These are phyloP conservation scores for Actinia tenebrosa DNA, from an alignment of 64 coral and sea anemone genomes.

Conservation along the genomic window DNA sequence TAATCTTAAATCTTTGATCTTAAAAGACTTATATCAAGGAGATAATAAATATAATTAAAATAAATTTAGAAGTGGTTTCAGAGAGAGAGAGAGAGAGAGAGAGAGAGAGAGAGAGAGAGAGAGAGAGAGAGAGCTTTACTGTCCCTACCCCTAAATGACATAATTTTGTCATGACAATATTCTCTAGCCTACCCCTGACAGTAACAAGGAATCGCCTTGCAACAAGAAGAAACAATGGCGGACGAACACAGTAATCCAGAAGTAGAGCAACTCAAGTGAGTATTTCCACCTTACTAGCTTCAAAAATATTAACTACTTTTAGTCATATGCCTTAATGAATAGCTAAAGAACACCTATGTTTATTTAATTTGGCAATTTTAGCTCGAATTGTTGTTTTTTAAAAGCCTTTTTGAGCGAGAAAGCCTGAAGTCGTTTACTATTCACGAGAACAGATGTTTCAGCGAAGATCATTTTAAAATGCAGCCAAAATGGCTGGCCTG, in stretches of 20 bases:
- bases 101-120: neutral
- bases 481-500: neutral
- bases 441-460: conserved; percentile 5
- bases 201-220: neutral
- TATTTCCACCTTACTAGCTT: neutral
- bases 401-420: neutral
- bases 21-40: too few relatives aligned
- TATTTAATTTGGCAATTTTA: neutral
- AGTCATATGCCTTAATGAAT: neutral
- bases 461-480: neutral
- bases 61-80: too few relatives aligned
- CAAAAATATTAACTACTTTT: neutral
- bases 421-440: neutral
- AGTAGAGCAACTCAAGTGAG: conserved; percentile 30
- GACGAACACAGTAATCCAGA: conserved; percentile 3
- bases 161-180: neutral
- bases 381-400: neutral
- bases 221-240: neutral
- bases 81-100: neutral
- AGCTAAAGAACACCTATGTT: neutral
- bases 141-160: neutral
- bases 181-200: neutral
- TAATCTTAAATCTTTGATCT: neutral
- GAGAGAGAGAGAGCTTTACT: neutral
- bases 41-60: too few relatives aligned